A percentile compares a stretch with the other conserved stretches of the same genome.
Conservation (phyloP, 2,113 vertebrate species). For the Prunella fulvescens region DNA sequence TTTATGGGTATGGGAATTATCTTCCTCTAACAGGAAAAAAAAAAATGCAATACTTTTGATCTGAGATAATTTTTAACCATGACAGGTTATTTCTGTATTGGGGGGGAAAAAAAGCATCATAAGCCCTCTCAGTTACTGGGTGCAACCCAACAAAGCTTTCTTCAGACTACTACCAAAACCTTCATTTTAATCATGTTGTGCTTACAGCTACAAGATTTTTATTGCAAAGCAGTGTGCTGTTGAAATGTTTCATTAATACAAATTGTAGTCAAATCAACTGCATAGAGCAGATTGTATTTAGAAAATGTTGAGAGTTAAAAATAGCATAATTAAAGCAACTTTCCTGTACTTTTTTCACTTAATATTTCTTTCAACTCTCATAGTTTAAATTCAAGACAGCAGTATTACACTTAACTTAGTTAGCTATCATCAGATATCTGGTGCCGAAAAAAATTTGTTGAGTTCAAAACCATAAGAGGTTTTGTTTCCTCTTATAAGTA, state of each 20-base stretch:
- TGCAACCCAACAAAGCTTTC: neutral
- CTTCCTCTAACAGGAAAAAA: neutral
- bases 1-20: neutral
- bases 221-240: neutral
- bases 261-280: neutral
- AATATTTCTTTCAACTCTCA: neutral
- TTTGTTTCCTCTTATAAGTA: neutral
- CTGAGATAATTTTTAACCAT: neutral
- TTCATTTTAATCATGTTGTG: neutral
- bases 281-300: neutral
- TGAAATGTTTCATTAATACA: neutral
- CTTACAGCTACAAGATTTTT: neutral
- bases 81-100: neutral
- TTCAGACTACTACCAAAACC: neutral
- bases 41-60: neutral
- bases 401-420: neutral
- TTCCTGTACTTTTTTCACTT: neutral
- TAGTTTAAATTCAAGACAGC: neutral
- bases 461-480: neutral
- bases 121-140: neutral
- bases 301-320: neutral
- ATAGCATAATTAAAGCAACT: neutral
- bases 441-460: neutral
- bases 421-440: neutral
- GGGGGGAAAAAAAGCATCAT: rapidly evolving